phyloP scores from a whole-genome alignment of 2,888 invertebrate species.

The Dioctria rufipes region DNA sequence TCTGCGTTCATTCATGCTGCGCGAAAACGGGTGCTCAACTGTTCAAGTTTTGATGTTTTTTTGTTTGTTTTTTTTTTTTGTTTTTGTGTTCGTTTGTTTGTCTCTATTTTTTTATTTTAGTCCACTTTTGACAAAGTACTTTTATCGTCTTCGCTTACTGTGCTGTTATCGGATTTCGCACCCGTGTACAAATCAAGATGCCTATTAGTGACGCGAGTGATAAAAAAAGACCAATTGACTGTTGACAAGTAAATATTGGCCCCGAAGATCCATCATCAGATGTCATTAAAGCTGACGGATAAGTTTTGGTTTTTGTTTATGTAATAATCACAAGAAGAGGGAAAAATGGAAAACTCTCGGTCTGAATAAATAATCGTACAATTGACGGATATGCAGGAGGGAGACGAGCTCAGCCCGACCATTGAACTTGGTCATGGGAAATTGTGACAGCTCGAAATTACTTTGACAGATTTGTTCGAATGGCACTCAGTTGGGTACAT shows the following conservation, averaged over 20 bases:
- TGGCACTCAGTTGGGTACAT: not conserved
- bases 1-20: conserved; percentile 29
- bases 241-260: conserved; percentile 54
- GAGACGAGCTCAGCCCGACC: not conserved
- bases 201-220: conserved; percentile 29
- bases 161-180: conserved; percentile 28
- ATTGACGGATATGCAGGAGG: conserved; percentile 11
- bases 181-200: conserved; percentile 15
- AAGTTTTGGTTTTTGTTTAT: conserved; percentile 54
- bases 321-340: conserved; percentile 38
- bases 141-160: not conserved
- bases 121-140: conserved; percentile 8
- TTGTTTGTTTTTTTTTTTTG: not conserved
- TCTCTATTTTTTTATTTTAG: conserved; percentile 18
- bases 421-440: conserved; percentile 38
- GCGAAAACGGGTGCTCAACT: conserved; percentile 20
- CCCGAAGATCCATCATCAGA: conserved; percentile 56
- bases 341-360: not conserved
- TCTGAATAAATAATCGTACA: conserved; percentile 43
- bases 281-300: conserved; percentile 56
- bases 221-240: conserved; percentile 51
- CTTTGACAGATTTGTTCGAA: conserved; percentile 38
- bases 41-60: not conserved
- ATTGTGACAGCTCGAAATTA: conserved; percentile 45
- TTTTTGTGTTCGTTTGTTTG: not conserved